Percentiles rank a stretch among this genome's conserved stretches.
phyloP scores from a whole-genome alignment of 2,797 vertebrate species.

The Pipistrellus kuhlii region DNA sequence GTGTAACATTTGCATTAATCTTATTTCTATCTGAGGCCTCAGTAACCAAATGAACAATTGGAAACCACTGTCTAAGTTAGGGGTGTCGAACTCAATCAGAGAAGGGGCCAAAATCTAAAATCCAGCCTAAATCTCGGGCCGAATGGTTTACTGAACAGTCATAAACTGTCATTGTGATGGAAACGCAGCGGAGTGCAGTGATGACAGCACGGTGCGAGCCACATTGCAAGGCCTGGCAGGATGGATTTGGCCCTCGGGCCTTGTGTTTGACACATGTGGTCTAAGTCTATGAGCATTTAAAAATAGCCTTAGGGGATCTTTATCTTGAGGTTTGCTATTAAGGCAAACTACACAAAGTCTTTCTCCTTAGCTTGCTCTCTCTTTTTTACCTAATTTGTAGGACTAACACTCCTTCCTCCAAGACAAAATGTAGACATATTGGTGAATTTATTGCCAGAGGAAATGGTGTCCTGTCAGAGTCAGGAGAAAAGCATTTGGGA shows the following conservation, averaged over 20 bases:
- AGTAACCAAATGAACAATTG: slow-evolving; percentile 35
- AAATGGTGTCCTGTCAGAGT: background rate
- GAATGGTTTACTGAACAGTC: no score
- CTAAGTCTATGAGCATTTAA: slow-evolving; percentile 53
- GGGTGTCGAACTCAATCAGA: no score
- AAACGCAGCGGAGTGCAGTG: no score
- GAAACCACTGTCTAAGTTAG: slow-evolving; percentile 52
- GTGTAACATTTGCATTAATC: slow-evolving; percentile 37
- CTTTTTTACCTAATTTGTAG: background rate
- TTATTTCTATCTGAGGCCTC: background rate
- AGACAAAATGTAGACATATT: background rate
- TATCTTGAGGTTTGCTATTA: slow-evolving; percentile 48
- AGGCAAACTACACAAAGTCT: background rate
- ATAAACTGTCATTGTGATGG: no score
- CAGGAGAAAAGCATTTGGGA: background rate
- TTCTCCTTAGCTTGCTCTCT: background rate
- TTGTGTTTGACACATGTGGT: no score
- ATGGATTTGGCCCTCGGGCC: no score
- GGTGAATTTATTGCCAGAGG: background rate
- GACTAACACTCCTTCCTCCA: background rate
- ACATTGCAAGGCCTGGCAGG: no score
- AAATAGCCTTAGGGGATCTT: slow-evolving; percentile 61
- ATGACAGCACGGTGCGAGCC: no score
- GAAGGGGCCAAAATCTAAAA: no score
- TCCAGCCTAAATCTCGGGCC: no score